phyloP scores from a whole-genome alignment of 2,113 vertebrate genomes.

The Charina bottae region DNA sequence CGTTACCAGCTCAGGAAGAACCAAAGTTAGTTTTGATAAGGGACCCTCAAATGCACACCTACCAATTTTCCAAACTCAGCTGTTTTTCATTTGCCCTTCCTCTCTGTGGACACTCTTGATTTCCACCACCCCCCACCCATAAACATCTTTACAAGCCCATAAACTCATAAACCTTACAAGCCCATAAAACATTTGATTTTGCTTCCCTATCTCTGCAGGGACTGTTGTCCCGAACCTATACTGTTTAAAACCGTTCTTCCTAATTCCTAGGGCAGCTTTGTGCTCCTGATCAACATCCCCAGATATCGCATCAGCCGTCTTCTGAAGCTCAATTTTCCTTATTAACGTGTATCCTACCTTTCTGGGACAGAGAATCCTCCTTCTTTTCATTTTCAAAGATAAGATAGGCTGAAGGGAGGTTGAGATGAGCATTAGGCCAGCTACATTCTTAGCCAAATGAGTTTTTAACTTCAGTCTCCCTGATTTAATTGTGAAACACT shows the following conservation, averaged over 20 bases:
- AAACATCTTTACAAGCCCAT: background rate
- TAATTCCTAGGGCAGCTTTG: background rate
- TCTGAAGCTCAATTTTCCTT: too few species aligned
- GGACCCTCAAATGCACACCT: background rate
- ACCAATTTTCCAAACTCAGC: background rate
- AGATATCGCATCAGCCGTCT: too few species aligned
- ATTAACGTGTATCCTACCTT: background rate
- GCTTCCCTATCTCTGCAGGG: background rate
- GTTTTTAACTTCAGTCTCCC: background rate
- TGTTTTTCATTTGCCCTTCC: background rate
- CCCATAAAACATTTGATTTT: background rate
- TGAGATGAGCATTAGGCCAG: background rate
- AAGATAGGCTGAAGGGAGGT: background rate
- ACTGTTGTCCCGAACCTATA: background rate
- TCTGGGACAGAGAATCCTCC: background rate
- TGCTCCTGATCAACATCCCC: background rate
- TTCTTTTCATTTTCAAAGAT: background rate
- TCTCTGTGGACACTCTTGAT: background rate
- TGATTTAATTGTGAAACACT: background rate
- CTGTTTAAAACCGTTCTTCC: background rate
- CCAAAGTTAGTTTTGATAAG: background rate
- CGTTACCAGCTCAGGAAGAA: background rate
- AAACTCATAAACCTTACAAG: background rate
- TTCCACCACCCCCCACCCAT: background rate
- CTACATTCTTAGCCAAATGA: background rate